Base-by-base conservation (phyloP, 2,797 vertebrate species). In the Clarias pachynema region DNA sequence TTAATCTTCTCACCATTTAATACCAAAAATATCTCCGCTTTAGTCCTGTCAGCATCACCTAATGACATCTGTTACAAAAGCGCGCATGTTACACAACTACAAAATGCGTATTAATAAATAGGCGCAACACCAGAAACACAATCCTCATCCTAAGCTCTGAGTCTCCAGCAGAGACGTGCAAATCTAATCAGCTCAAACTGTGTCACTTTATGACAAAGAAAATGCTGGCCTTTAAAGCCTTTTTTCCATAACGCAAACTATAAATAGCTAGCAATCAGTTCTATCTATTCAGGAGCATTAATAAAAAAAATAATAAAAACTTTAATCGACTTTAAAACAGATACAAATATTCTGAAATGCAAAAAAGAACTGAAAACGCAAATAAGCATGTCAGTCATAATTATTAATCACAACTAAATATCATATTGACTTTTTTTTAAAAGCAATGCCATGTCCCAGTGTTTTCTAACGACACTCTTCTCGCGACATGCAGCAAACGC, bases 401-500 rank as follows among this genome's bases (percentile, higher is more conserved):
- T 49, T 65, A 29, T 44, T 40, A 63, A 63, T 29, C 7, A 5
- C 16, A 20, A 29, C 16, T 44, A 2, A 26, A 44, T 44, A 16
- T 79, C 34, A n/a, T 4, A 62, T 26, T 8, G 75, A 40, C 57
- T 34, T 15, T 34, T 34, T 34, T 34, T 37, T 37, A 37, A 40
- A 40, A 78, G 0, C 4, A 34, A 31, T 0, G 5, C 74, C 66
- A 56, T 26, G 14, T 24, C 44, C 90, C 88, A 87, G 88, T 90
- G 93, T 93, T 93, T 93, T 93, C 91, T 92, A 94, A 93, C 89
- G 93, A 91, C 92, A 90, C 44, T 93, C 78, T 73, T 92, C 92
- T 91, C 91, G 91, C 91, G 91, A 96, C 94, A 95, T 94, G 96
- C 96, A 96, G 94, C 95, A 95, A 94, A 94, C 94, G 95, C 93